Evolutionary conservation across 2,113 vertebrate species (phyloP).

Genomic region (Pterocles burchelli): DNA sequence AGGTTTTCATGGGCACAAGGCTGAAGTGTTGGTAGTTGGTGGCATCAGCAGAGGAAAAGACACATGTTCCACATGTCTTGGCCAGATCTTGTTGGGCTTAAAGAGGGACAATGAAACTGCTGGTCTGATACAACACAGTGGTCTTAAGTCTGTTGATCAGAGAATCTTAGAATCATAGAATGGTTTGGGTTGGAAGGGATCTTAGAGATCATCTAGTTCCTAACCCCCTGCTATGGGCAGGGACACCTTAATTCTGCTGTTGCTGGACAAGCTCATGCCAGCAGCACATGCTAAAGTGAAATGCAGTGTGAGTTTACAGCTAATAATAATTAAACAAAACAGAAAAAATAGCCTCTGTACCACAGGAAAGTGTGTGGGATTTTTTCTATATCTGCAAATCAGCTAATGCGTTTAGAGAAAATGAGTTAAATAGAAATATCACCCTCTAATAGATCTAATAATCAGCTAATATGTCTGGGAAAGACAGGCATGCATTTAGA

Average conservation of each 20-base stretch:
- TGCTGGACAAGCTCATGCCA: fast-evolving
- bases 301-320: not conserved
- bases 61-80: not conserved
- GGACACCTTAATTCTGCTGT: not conserved
- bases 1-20: not conserved
- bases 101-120: not conserved
- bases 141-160: not conserved
- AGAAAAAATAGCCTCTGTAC: not conserved
- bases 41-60: not conserved
- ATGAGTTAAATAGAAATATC: not conserved
- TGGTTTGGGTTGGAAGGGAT: no score
- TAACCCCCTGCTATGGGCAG: no score
- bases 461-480: not conserved
- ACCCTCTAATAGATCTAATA: not conserved
- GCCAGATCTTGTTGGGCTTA: not conserved
- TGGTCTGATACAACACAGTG: not conserved
- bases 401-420: not conserved
- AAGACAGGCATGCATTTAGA: not conserved
- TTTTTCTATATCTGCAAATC: not conserved
- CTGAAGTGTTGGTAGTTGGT: not conserved
- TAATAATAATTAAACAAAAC: not conserved
- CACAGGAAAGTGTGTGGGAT: not conserved
- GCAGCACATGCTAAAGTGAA: not conserved
- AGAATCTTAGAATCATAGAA: no score
- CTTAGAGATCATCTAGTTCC: no score